phyloP scores from a whole-genome alignment of 2,113 vertebrate genomes.

The Falcunculus frontatus region DNA sequence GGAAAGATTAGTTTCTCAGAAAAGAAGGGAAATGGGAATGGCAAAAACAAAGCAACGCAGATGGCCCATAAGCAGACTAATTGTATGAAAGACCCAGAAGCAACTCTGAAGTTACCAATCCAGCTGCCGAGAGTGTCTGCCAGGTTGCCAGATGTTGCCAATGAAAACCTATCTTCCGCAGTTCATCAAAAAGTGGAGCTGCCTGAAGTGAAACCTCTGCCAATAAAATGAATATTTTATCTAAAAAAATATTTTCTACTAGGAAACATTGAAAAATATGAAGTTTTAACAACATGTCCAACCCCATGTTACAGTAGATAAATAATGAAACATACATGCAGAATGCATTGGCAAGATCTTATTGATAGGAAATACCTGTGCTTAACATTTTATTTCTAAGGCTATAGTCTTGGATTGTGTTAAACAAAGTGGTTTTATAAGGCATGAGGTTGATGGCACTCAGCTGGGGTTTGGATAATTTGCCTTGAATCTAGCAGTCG shows the following conservation, averaged over 20 bases:
- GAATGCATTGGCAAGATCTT: not conserved
- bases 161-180: slow-evolving; percentile 31
- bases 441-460: not conserved
- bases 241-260: slow-evolving; percentile 27
- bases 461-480: not conserved
- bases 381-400: not conserved
- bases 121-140: slow-evolving; percentile 56
- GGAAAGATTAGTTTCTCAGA: slow-evolving; percentile 27
- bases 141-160: slow-evolving; percentile 66
- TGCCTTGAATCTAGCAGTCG: not conserved
- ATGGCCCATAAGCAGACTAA: slow-evolving; percentile 68
- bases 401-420: not conserved
- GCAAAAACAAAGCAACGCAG: slow-evolving; percentile 58
- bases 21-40: slow-evolving; percentile 14
- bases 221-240: slow-evolving; percentile 38
- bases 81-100: slow-evolving; percentile 63
- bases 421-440: not conserved
- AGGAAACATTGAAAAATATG: not conserved
- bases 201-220: slow-evolving; percentile 16
- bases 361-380: not conserved
- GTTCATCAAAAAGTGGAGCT: slow-evolving; percentile 42
- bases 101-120: slow-evolving; percentile 59
- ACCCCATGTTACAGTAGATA: not conserved
- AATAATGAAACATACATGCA: not conserved
- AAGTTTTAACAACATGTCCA: not conserved